Base-by-base conservation (phyloP, 2,113 vertebrate genomes). In the Phocoena phocoena region DNA sequence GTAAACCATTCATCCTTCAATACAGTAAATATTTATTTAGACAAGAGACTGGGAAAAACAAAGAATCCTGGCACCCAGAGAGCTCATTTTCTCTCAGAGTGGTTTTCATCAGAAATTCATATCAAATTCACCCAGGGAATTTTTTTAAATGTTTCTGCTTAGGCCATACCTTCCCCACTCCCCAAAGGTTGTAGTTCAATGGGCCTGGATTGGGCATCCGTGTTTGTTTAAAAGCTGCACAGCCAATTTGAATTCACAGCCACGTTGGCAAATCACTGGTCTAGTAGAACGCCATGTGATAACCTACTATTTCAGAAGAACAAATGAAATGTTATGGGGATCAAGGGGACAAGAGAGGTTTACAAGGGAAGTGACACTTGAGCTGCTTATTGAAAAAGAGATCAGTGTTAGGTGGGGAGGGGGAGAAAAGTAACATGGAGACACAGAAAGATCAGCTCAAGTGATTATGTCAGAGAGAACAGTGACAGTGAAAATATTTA, bases 291-390 rank as follows among this genome's bases (percentile, higher is more conserved):
- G 33, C 31, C 50, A 41, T 62, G 10, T 86, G 73, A 65, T 38
- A 71, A 50, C 5, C 68, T 20, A 70, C 26, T 47, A 76, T 79
- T 83, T 80, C 77, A 67, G 50, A 80, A 93, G 14, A 70, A 63
- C n/a, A 97, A 86, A 87, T 60, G 10, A 92, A 94, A 94, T 65
- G 15, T 23, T 80, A 73, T 36, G 18, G 26, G 38, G 84, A 65
- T 76, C 41, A 80, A 88, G 9, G 63, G 28, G 36, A 94, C 18
- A 50, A 80, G 80, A 82, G 38, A 2, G 77, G 13, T 33, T 83
- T 38, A 86, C 26, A 60, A 67, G 71, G 31, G 18, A 94, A 79
- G 47, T 65, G 38, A 84, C 8, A 68, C 36, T 55, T 47, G 41
- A 86, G 17, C 15, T 81, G 33, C 8, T 71, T 82, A 90, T 55